Evolutionary conservation across 2,113 vertebrate species (phyloP).

Genomic region (Lepidothrix coronata): DNA sequence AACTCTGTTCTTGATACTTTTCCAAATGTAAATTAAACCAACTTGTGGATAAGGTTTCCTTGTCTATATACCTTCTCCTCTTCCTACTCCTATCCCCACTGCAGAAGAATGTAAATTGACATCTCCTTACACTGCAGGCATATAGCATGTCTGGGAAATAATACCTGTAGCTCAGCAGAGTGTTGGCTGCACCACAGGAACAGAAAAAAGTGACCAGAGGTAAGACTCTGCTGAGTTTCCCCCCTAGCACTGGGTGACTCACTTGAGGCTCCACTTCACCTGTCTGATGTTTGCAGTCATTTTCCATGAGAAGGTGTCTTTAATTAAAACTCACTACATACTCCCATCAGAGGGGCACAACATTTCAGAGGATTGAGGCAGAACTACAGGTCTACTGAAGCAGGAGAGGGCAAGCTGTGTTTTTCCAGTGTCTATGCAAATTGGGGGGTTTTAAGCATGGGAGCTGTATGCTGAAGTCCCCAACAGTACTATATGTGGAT

Average conservation of each 20-base stretch:
- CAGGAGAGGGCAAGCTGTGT: background rate
- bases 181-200: background rate
- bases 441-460: background rate
- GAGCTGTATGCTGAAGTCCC: background rate
- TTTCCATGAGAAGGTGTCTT: background rate
- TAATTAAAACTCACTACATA: background rate
- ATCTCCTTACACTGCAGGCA: background rate
- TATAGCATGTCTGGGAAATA: background rate
- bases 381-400: background rate
- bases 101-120: background rate
- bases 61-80: background rate
- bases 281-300: background rate
- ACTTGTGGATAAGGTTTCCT: background rate
- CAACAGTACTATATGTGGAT: background rate
- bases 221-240: background rate
- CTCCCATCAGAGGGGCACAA: background rate
- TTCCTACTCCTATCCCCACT: background rate
- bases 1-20: background rate
- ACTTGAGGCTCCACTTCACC: background rate
- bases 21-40: slow-evolving; percentile 28
- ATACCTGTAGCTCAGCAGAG: background rate
- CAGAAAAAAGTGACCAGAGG: background rate
- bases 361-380: background rate
- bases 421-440: background rate
- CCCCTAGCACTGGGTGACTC: background rate